phyloP scores from a whole-genome alignment of 2,888 invertebrate genomes.

The Aleiodes alternator region DNA sequence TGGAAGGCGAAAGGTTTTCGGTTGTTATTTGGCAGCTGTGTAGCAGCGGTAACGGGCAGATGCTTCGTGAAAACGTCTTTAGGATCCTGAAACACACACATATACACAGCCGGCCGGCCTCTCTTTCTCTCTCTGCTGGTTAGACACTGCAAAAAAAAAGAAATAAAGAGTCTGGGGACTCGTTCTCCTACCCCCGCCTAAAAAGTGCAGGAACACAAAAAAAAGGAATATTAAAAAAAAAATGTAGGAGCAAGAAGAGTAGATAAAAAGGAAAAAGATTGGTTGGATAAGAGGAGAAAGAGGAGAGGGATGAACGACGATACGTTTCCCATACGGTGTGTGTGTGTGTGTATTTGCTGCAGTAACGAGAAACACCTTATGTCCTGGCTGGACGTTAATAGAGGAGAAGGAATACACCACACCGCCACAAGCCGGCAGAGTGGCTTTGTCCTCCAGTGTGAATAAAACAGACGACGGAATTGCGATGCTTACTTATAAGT shows the following conservation, averaged over 20 bases:
- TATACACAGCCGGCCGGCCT: constrained; percentile 60
- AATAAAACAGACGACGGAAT: too few species aligned
- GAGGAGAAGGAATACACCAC: constrained; percentile 1
- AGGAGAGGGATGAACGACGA: constrained; percentile 43
- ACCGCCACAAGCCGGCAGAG: too few species aligned
- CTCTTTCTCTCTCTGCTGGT: background rate
- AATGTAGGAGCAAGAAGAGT: constrained; percentile 21
- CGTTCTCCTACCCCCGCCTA: background rate
- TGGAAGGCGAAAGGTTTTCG: constrained; percentile 56
- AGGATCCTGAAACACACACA: constrained; percentile 50
- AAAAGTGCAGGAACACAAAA: background rate
- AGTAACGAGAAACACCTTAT: constrained; percentile 49
- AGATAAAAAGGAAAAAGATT: constrained; percentile 17
- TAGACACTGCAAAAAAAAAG: constrained; percentile 29
- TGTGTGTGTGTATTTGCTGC: background rate
- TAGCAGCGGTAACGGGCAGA: constrained; percentile 67
- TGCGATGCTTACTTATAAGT: too few species aligned
- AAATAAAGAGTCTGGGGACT: constrained; percentile 19
- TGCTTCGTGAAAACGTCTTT: constrained; percentile 70
- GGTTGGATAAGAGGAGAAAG: constrained; percentile 36
- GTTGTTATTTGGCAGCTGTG: constrained; percentile 69
- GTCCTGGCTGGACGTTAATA: constrained; percentile 35
- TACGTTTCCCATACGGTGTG: constrained; percentile 51
- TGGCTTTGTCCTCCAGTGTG: too few species aligned
- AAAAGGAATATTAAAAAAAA: background rate